Conservation (phyloP, 2,113 vertebrate species). For the Alces alces region DNA sequence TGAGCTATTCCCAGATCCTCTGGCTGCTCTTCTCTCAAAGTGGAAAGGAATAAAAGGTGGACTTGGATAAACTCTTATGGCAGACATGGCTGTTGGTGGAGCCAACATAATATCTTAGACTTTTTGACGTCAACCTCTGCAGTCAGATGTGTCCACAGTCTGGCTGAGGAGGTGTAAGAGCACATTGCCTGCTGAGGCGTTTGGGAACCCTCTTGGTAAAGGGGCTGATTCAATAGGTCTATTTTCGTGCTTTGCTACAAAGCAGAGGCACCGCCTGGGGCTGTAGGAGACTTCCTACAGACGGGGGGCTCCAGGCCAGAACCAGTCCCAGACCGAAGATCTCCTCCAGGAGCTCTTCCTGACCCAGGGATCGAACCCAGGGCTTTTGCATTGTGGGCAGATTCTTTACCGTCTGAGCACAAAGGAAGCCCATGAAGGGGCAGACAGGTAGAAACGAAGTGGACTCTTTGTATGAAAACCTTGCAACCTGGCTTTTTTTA, state of each 20-base stretch:
- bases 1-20: neutral
- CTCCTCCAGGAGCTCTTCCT: neutral
- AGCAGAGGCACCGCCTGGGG: neutral
- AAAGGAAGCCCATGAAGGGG: neutral
- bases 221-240: neutral
- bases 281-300: neutral
- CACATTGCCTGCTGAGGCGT: neutral
- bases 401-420: neutral
- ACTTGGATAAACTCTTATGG: neutral
- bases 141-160: neutral
- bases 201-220: neutral
- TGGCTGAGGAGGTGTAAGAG: neutral
- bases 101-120: neutral
- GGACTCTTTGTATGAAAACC: neutral
- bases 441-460: neutral
- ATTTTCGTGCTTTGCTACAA: neutral
- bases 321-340: fast-evolving
- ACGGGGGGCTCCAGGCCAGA: neutral
- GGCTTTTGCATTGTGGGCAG: neutral
- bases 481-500: neutral
- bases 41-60: neutral
- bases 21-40: neutral
- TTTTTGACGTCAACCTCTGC: neutral
- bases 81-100: neutral
- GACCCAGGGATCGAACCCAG: neutral